These are phyloP conservation scores for Silvanus unidentatus DNA, from an alignment of 2,888 invertebrate species.

Conservation along the genomic window DNA sequence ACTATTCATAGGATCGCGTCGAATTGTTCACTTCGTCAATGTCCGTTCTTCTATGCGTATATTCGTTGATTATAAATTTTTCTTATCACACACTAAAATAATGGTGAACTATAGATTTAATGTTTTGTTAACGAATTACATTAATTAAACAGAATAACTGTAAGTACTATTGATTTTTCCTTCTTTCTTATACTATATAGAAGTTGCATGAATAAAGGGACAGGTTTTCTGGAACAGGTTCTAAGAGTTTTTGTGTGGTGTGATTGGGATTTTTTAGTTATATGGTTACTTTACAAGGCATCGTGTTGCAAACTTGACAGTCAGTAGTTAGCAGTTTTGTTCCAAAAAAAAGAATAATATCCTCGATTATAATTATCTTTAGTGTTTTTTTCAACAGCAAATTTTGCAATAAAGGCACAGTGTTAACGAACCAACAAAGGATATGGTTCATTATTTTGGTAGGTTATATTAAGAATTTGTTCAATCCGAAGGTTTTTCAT, in stretches of 20 bases:
- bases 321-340: conserved; percentile 18
- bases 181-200: conserved; percentile 1
- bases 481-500: conserved; percentile 19
- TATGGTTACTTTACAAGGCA: conserved; percentile 21
- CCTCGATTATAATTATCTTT: not conserved
- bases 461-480: conserved; percentile 18
- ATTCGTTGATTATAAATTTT: conserved; percentile 32
- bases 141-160: conserved; percentile 21
- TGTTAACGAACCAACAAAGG: not conserved
- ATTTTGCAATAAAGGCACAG: not conserved
- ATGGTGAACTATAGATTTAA: conserved; percentile 35
- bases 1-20: no score
- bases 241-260: conserved; percentile 34
- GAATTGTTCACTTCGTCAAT: no score
- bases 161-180: conserved; percentile 21
- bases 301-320: conserved; percentile 36
- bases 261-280: conserved; percentile 39
- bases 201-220: conserved; percentile 10
- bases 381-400: not conserved
- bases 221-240: conserved; percentile 27
- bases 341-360: conserved; percentile 3
- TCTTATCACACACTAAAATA: conserved; percentile 32
- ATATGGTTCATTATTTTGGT: conserved; percentile 27
- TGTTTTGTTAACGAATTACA: conserved; percentile 30
- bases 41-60: no score